phyloP scores from a whole-genome alignment of 2,113 vertebrate species.

The Pollachius pollachius region DNA sequence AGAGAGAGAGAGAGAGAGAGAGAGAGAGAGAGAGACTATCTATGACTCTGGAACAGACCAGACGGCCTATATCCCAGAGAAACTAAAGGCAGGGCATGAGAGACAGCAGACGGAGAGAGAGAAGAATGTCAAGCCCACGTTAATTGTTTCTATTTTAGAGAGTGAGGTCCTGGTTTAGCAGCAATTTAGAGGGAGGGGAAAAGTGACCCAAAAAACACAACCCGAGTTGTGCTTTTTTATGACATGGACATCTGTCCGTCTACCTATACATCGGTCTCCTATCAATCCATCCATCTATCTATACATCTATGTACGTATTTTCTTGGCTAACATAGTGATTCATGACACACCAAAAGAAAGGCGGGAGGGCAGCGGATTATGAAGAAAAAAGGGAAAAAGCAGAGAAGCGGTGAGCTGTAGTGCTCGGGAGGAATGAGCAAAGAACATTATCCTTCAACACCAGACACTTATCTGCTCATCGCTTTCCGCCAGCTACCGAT shows the following conservation, averaged over 20 bases:
- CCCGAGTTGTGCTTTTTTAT: neutral
- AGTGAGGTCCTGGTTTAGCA: neutral
- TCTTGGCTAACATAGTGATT: too few relatives aligned
- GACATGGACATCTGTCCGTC: neutral
- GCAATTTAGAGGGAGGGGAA: neutral
- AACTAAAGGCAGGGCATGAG: neutral
- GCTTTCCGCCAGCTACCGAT: neutral
- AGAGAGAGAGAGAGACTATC: neutral
- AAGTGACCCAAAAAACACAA: neutral
- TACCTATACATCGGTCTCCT: neutral
- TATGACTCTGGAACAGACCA: neutral
- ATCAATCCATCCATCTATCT: too few relatives aligned
- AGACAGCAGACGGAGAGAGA: neutral
- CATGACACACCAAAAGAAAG: too few relatives aligned
- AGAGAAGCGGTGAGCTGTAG: too few relatives aligned
- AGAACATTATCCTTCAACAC: too few relatives aligned
- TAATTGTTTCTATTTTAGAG: conserved; percentile 4
- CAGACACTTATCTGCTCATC: neutral
- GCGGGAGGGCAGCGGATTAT: too few relatives aligned
- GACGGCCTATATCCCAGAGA: neutral
- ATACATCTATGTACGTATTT: too few relatives aligned
- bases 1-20: too few relatives aligned
- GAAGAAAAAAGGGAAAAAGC: too few relatives aligned
- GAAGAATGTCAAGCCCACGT: neutral
- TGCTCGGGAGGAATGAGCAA: too few relatives aligned